A percentile compares a stretch with the other conserved stretches of the same genome.
phyloP scores from a whole-genome alignment of 2,797 vertebrate genomes.

The Argentina silus region DNA sequence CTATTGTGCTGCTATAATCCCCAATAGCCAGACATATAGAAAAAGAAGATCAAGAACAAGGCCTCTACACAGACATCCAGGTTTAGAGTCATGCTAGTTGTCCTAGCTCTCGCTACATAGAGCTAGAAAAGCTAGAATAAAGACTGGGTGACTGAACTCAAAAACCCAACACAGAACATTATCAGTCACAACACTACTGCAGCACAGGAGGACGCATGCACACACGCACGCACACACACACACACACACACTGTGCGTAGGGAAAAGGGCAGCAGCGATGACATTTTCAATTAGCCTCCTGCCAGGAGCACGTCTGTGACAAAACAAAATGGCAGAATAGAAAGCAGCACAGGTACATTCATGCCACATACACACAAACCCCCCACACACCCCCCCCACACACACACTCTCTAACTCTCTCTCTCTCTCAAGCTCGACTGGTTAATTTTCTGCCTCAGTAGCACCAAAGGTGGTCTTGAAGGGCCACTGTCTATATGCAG shows the following conservation, averaged over 20 bases:
- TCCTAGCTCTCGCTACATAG: not conserved
- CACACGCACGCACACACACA: constrained; percentile 12
- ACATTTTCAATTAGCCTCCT: constrained; percentile 72
- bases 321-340: constrained; percentile 50
- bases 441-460: constrained; percentile 3
- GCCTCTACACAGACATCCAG: no score
- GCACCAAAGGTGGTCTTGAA: not conserved
- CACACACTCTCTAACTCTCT: not conserved
- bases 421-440: not conserved
- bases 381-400: not conserved
- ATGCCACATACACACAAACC: not conserved
- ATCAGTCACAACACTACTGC: not conserved
- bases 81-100: not conserved
- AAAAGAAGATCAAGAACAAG: no score
- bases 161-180: not conserved
- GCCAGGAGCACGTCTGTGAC: constrained; percentile 70
- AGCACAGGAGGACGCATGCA: constrained; percentile 15
- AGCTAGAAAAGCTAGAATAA: not conserved
- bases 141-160: constrained; percentile 17
- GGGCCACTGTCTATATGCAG: not conserved
- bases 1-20: no score
- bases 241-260: constrained; percentile 22
- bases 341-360: constrained; percentile 53
- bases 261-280: constrained; percentile 53
- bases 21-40: no score